These are phyloP conservation scores for Onthophagus taurus DNA, from an alignment of 1,140 invertebrate species.

Conservation along the genomic window DNA sequence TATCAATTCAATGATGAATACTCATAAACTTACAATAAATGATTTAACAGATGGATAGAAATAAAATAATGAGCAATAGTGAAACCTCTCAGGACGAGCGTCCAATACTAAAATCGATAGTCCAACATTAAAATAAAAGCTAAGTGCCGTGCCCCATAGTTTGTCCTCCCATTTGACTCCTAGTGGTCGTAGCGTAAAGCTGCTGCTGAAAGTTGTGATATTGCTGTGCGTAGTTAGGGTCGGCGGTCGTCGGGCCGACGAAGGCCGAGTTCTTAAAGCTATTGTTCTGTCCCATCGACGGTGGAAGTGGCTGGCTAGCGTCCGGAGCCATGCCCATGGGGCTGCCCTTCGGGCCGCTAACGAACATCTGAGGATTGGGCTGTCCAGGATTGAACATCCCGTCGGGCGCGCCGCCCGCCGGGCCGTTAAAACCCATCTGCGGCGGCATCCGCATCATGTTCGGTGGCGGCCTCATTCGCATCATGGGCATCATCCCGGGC, in stretches of 20 bases:
- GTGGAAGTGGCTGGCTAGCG: conserved; percentile 63
- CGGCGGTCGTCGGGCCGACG: conserved; percentile 72
- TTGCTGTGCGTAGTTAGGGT: conserved; percentile 88
- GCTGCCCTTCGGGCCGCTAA: conserved; percentile 40
- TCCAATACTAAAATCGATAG: conserved; percentile 16
- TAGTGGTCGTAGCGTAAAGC: conserved; percentile 80
- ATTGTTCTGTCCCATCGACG: conserved; percentile 64
- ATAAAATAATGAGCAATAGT: conserved; percentile 40
- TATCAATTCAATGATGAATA: conserved; percentile 37
- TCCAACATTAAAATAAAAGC: conserved; percentile 32
- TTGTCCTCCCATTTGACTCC: conserved; percentile 46
- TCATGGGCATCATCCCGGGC: conserved; percentile 39
- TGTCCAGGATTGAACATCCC: conserved; percentile 32
- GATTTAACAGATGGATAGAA: conserved; percentile 40
- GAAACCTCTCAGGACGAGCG: conserved; percentile 35
- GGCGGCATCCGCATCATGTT: conserved; percentile 47
- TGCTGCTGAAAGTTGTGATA: conserved; percentile 94
- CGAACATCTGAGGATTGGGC: conserved; percentile 44
- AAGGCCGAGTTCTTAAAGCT: conserved; percentile 73
- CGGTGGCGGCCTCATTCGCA: conserved; percentile 38
- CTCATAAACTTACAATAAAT: conserved; percentile 40
- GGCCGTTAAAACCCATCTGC: conserved; percentile 44
- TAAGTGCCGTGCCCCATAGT: conserved; percentile 33
- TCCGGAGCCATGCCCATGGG: conserved; percentile 51
- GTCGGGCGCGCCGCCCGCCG: conserved; percentile 42